Conservation (phyloP, 2,888 invertebrate genomes). For the Crematogaster levior region DNA sequence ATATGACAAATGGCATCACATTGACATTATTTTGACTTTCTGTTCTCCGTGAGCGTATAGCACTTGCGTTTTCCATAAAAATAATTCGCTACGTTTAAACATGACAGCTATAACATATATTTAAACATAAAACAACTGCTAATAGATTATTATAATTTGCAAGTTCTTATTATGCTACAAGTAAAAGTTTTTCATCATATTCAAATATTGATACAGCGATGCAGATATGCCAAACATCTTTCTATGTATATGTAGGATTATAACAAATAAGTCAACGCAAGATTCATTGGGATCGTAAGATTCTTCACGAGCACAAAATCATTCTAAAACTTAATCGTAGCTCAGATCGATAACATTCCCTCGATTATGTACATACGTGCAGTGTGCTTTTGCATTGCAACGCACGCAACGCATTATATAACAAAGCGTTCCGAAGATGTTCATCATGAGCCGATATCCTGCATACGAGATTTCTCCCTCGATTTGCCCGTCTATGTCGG, state of each 20-base stretch:
- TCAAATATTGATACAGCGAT: neutral
- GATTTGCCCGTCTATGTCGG: neutral
- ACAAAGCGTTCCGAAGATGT: slow-evolving; percentile 10
- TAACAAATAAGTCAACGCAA: neutral
- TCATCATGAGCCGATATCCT: neutral
- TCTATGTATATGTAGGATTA: neutral
- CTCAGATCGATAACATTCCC: neutral
- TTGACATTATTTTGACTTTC: too few species aligned
- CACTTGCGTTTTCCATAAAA: neutral
- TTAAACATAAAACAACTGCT: neutral
- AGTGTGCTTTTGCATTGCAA: neutral
- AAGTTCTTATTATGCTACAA: neutral
- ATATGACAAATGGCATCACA: too few species aligned
- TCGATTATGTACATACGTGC: neutral
- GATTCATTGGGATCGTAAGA: neutral
- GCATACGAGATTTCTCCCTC: slow-evolving; percentile 13
- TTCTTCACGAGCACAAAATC: neutral
- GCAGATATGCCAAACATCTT: neutral
- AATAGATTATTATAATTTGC: neutral
- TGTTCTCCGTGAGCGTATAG: too few species aligned
- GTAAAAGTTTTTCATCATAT: neutral
- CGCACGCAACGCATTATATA: slow-evolving; percentile 16
- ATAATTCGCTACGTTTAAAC: neutral
- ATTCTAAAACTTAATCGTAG: neutral
- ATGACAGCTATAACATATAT: neutral